Evolutionary conservation across 2,888 invertebrate species (phyloP).

Genomic region (Galeruca laticollis): DNA sequence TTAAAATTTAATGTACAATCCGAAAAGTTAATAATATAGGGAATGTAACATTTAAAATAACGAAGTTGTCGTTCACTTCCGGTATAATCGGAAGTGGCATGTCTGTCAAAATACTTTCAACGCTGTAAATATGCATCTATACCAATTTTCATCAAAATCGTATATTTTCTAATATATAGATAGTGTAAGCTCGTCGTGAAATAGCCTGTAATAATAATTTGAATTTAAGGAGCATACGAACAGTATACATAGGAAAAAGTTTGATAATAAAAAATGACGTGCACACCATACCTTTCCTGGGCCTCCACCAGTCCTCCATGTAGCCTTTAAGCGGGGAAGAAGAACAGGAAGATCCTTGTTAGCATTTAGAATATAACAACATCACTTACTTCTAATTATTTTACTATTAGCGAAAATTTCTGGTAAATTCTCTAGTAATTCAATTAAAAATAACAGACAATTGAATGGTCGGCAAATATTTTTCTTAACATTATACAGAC

Average conservation of each 20-base stretch:
- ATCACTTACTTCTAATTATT: conserved; percentile 48
- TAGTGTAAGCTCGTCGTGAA: too few relatives aligned
- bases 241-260: not conserved
- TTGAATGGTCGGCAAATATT: not conserved
- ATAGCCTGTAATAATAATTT: too few relatives aligned
- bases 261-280: conserved; percentile 32
- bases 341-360: conserved; percentile 76
- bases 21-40: too few relatives aligned
- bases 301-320: conserved; percentile 98
- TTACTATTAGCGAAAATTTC: not conserved
- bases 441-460: not conserved
- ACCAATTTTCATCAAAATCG: too few relatives aligned
- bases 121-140: too few relatives aligned
- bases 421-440: conserved; percentile 23
- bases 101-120: too few relatives aligned
- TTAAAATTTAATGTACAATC: too few relatives aligned
- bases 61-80: too few relatives aligned
- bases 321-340: conserved; percentile 96
- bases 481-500: not conserved
- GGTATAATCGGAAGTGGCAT: too few relatives aligned
- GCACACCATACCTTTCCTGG: conserved; percentile 84
- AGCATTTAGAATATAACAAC: conserved; percentile 57
- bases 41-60: too few relatives aligned
- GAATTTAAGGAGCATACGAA: not conserved
- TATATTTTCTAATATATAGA: too few relatives aligned